Base-by-base conservation (phyloP, 2,113 vertebrate genomes). In the Mormyrus iriodes region DNA sequence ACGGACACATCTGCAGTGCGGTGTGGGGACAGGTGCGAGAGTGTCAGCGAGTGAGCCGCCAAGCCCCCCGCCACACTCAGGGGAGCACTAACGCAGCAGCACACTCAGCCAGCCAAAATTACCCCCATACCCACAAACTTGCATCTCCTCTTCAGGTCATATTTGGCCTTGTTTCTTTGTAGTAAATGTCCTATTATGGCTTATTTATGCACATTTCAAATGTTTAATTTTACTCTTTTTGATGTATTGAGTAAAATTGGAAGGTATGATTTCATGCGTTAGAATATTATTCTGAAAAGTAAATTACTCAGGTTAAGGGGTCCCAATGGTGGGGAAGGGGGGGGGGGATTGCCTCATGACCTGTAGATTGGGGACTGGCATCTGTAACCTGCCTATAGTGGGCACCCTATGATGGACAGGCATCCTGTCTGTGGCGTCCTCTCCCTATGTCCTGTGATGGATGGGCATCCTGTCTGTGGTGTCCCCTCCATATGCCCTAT, bases 1-100 rank as follows among this genome's bases (percentile, higher is more conserved):
- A 99, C 95, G 2, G 98, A 99, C 93, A 99, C 97, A 94, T 99
- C 98, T 99, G 96, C 89, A 88, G 95, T 91, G 8, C 90, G 94
- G 85, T 92, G 91, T 91, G 73, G 46, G 31, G n/a, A n/a, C 3
- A 51, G 17, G 35, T 0, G 3, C 4, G 21, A 61, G 35, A 49
- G 82, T 4, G 87, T 4, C 76, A 51, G 79, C 39, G 83, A 27
- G 21, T 2, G n/a, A 4, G 10, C 46, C 15, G 2, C n/a, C n/a
- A n/a, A n/a, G n/a, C n/a, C n/a, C n/a, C n/a, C n/a, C n/a, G n/a
- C n/a, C n/a, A n/a, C 15, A 46, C 35, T 17, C 19, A 3, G 3
- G 35, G 35, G 73, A 39, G 35, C 4, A 42, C 5, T 42, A 79
- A 79, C 7, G 73, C 31, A 19, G 73, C 73, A 42, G 35, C 73